Evolutionary conservation across 2,797 vertebrate genomes (phyloP).

Genomic region (Rachycentron canadum): DNA sequence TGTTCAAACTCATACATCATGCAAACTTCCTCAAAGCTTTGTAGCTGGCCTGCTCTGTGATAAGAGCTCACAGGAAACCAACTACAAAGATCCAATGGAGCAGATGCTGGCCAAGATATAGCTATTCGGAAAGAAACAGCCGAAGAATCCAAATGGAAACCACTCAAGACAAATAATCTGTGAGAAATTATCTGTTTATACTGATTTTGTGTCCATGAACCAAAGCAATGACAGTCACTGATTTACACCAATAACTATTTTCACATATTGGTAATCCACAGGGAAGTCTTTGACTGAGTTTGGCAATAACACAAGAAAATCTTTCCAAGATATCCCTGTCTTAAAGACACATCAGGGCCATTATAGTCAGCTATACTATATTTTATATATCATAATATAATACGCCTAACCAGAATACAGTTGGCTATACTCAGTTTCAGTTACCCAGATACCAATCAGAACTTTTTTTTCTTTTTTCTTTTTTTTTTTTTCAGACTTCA

Average conservation of each 20-base stretch:
- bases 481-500: slow-evolving; percentile 41
- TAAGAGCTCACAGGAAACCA: slow-evolving; percentile 60
- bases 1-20: slow-evolving; percentile 72
- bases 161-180: slow-evolving; percentile 55
- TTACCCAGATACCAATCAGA: slow-evolving; percentile 23
- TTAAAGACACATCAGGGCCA: slow-evolving; percentile 14
- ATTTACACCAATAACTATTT: slow-evolving; percentile 68
- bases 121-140: slow-evolving; percentile 56
- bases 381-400: slow-evolving; percentile 5
- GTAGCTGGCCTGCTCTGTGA: slow-evolving; percentile 51
- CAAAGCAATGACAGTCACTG: slow-evolving; percentile 56
- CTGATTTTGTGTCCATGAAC: slow-evolving; percentile 41
- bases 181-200: slow-evolving; percentile 55
- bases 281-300: slow-evolving; percentile 37
- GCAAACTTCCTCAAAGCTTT: slow-evolving; percentile 72
- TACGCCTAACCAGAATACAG: slow-evolving; percentile 25
- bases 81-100: slow-evolving; percentile 67
- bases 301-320: slow-evolving; percentile 71
- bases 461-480: slow-evolving; percentile 41
- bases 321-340: slow-evolving; percentile 57
- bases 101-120: slow-evolving; percentile 65
- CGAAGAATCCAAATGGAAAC: slow-evolving; percentile 57
- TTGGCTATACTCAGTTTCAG: slow-evolving; percentile 1
- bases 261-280: slow-evolving; percentile 59
- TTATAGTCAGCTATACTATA: slow-evolving; percentile 15